Evolutionary conservation across 2,797 vertebrate genomes (phyloP), one percentile per base, ranked within the genome.

Genomic region (Sebastes alutus): DNA sequence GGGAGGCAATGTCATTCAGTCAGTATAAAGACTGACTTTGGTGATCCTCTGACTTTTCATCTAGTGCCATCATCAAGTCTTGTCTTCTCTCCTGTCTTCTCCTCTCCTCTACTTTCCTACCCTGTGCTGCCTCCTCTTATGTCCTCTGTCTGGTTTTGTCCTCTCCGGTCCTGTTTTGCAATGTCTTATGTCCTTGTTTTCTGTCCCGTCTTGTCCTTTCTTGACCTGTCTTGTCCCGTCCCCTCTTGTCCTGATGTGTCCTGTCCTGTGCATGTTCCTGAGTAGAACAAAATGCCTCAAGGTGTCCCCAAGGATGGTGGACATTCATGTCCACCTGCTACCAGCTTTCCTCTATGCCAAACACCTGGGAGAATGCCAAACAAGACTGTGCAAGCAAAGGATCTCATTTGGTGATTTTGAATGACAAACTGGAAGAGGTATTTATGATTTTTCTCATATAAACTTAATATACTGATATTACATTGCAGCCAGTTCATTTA

Each of bases 271-370:
- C 6, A 9, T 42, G 7, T 55, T 35, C 27, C 18, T 61, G 13
- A 66, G 14, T 25, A 55, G 18, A 12, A 27, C 5, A 2, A 9
- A n/a, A 2, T 0, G 0, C 2, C 7, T 54, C 10, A 0, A 2
- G 0, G 2, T 86, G 81, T 59, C 75, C 75, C 8, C 1, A 0
- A 2, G 67, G 72, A 14, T 78, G 81, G 81, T 0, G 0, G 20
- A 1, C 0, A 0, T 38, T 52, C 52, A 60, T 1, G 27, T 61
- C 11, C 13, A 7, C 27, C 42, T 87, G 81, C 32, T 81, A 87
- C 63, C 12, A 30, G 54, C 4, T 27, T 11, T 87, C 80, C 12
- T 23, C 11, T 12, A 0, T 0, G 0, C 1, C 0, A 38, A 2
- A 7, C 2, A 65, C 2, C 12, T 82, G 79, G 73, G 0, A 20